Evolutionary conservation across 2,113 vertebrate species (phyloP).

Genomic region (Callospermophilus lateralis): DNA sequence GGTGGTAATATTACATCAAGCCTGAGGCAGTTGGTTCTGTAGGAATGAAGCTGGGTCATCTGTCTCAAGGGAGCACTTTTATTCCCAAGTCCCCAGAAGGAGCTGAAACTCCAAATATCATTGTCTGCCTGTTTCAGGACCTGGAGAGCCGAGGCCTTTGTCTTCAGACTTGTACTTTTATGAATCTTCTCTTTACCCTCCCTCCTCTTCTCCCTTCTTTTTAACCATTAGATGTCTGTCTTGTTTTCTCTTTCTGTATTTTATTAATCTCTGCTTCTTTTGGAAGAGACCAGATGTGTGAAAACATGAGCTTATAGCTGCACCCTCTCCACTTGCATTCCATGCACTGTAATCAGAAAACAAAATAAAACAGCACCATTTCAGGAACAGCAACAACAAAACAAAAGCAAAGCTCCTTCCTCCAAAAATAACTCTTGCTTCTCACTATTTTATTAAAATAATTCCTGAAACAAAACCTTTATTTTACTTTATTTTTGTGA

Average conservation of each 20-base stretch:
- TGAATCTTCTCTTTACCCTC: background rate
- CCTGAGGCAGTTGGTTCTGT: background rate
- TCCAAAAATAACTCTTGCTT: slow-evolving; percentile 18
- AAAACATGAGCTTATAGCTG: background rate
- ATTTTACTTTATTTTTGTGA: background rate
- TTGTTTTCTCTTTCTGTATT: background rate
- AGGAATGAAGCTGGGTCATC: background rate
- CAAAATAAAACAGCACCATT: background rate
- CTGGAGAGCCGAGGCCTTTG: background rate
- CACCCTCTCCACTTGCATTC: background rate
- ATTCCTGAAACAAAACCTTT: slow-evolving; percentile 26
- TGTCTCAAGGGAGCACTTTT: background rate
- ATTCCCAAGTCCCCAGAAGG: background rate
- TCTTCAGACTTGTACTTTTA: background rate
- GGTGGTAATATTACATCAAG: background rate
- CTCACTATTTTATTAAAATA: slow-evolving; percentile 38
- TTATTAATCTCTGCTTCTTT: slow-evolving; percentile 20
- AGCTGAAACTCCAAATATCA: background rate
- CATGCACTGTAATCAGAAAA: background rate
- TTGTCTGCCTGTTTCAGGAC: background rate
- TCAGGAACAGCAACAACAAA: background rate
- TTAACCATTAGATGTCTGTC: slow-evolving; percentile 7
- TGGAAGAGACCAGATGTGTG: background rate
- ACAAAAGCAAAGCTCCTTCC: background rate
- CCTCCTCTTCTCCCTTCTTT: background rate